A percentile compares a stretch with the other conserved stretches of the same genome.
Evolutionary conservation across 2,797 vertebrate genomes (phyloP).

Genomic region (Gymnoscopelus microlampas): DNA sequence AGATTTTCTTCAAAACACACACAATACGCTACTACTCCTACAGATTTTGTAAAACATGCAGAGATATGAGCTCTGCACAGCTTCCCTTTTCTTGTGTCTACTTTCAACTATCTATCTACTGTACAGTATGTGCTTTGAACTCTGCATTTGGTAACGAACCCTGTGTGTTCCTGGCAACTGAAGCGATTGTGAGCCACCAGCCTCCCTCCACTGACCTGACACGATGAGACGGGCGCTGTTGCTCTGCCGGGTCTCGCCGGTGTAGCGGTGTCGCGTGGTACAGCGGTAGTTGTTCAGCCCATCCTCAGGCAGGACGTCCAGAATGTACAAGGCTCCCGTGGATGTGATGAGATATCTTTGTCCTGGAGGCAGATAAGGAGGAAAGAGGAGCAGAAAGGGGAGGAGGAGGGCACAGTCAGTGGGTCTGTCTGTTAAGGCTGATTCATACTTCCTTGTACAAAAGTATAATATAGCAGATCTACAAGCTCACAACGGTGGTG

Average conservation of each 20-base stretch:
- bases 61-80: too few relatives aligned
- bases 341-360: slow-evolving; percentile 99
- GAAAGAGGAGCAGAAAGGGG: slow-evolving; percentile 3
- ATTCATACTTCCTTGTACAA: too few relatives aligned
- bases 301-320: slow-evolving; percentile 98
- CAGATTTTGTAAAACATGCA: too few relatives aligned
- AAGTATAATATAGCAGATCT: too few relatives aligned
- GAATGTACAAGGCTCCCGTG: slow-evolving; percentile 99
- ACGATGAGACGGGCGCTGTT: slow-evolving; percentile 98
- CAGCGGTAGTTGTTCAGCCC: slow-evolving; percentile 99
- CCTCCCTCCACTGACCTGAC: slow-evolving; percentile 83
- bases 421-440: too few relatives aligned
- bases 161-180: not conserved
- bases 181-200: not conserved
- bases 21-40: too few relatives aligned
- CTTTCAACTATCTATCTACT: too few relatives aligned
- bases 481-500: too few relatives aligned
- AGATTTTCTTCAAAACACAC: too few relatives aligned
- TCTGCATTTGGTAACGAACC: not conserved
- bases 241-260: slow-evolving; percentile 96
- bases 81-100: too few relatives aligned
- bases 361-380: slow-evolving; percentile 82
- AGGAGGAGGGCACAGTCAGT: not conserved
- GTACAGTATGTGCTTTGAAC: not conserved
- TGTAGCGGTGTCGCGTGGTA: slow-evolving; percentile 96